A percentile compares a stretch with the other conserved stretches of the same genome.
Conservation (phyloP, 1,140 invertebrate species). For the Cydia fagiglandana region DNA sequence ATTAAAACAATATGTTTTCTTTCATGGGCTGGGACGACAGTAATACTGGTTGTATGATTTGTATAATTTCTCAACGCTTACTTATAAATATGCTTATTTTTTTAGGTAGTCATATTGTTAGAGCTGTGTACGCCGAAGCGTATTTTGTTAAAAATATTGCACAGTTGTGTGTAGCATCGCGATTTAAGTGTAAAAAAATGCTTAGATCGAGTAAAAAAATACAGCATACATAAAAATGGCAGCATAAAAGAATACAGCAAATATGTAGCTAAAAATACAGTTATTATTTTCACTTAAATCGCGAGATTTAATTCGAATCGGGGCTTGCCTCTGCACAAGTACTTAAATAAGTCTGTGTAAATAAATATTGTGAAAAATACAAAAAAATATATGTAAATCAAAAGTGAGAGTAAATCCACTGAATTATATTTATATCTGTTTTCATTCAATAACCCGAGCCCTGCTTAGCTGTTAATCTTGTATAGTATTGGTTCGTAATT, state of each 20-base stretch:
- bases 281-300: neutral
- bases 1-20: too few relatives aligned
- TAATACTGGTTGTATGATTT: neutral
- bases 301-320: constrained; percentile 14
- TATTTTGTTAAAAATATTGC: neutral
- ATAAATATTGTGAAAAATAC: constrained; percentile 52
- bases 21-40: neutral
- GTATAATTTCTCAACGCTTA: constrained; percentile 19
- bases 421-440: constrained; percentile 38
- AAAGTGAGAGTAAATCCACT: constrained; percentile 49
- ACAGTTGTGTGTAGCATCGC: constrained; percentile 3
- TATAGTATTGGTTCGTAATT: neutral
- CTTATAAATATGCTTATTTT: constrained; percentile 13
- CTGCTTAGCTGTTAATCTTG: neutral
- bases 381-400: constrained; percentile 49
- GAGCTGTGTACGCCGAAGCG: neutral
- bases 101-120: constrained; percentile 19
- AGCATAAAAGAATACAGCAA: too few relatives aligned
- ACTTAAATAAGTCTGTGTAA: constrained; percentile 54
- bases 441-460: constrained; percentile 34
- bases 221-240: too few relatives aligned
- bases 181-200: constrained; percentile 9
- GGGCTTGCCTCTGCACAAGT: constrained; percentile 46
- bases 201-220: too few relatives aligned
- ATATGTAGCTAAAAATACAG: neutral